A percentile compares a stretch with the other conserved stretches of the same genome.
Conservation (phyloP, 1,140 invertebrate genomes). For the Pachypsylla venusta region DNA sequence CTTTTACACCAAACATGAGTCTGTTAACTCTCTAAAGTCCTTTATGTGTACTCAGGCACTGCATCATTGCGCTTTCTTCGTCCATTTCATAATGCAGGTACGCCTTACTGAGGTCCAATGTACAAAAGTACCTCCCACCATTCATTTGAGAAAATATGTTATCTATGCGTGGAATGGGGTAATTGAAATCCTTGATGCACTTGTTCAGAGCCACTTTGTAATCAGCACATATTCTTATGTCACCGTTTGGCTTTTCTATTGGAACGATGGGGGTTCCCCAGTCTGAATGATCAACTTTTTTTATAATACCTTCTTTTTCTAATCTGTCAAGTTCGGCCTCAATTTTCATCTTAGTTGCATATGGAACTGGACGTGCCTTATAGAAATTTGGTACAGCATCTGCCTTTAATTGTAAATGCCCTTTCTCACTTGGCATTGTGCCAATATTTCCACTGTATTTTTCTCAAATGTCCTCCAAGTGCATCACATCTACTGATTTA, state of each 20-base stretch:
- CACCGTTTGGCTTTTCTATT: conserved; percentile 32
- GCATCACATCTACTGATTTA: no score
- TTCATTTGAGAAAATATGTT: conserved; percentile 12
- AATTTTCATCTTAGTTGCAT: no score
- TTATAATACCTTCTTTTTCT: no score
- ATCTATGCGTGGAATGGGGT: conserved; percentile 17
- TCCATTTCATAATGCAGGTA: conserved; percentile 29
- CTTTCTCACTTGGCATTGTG: no score
- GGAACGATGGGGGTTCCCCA: conserved; percentile 37
- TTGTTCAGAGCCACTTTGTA: conserved; percentile 34
- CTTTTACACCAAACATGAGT: conserved; percentile 27
- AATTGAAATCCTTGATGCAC: conserved; percentile 17
- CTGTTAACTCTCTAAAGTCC: conserved; percentile 29
- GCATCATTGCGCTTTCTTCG: conserved; percentile 19
- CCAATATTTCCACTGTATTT: no score
- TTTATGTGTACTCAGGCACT: conserved; percentile 26
- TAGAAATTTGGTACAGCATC: no score
- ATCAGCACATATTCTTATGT: conserved; percentile 35
- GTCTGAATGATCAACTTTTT: conserved; percentile 31
- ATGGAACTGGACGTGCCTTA: no score
- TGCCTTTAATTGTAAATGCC: no score
- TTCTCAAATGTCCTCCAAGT: no score
- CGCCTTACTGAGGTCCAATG: conserved; percentile 29
- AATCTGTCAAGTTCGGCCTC: no score
- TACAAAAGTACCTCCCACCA: conserved; percentile 22